Evolutionary conservation across 64 coral and sea anemone species (phyloP).

Genomic region (Acropora yongei): DNA sequence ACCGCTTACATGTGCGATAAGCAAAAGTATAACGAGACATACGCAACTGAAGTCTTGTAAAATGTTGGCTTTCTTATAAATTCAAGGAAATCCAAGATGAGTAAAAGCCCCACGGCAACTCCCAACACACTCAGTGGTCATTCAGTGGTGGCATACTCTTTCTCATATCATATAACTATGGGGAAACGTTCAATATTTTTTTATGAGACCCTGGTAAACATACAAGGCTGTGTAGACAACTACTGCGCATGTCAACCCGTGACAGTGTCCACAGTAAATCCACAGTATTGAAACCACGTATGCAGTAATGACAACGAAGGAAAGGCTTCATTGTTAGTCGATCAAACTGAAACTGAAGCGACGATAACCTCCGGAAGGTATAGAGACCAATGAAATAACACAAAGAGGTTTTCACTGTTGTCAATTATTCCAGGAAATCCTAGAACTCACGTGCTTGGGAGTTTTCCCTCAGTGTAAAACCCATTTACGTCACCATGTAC

Average conservation of each 20-base stretch:
- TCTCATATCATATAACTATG: not conserved
- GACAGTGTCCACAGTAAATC: too few species aligned
- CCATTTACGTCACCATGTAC: not conserved
- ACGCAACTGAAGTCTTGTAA: not conserved
- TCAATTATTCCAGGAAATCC: not conserved
- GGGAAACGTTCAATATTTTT: not conserved
- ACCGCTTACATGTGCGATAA: not conserved
- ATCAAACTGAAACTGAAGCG: not conserved
- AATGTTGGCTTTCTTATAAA: not conserved
- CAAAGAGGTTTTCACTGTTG: not conserved
- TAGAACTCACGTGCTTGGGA: not conserved
- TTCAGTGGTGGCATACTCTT: not conserved
- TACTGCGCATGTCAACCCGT: too few species aligned
- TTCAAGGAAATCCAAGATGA: not conserved
- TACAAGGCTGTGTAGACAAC: not conserved
- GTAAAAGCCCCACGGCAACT: not conserved
- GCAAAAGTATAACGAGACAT: not conserved
- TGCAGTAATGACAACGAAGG: constrained; percentile 19
- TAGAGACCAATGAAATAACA: not conserved
- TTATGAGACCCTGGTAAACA: not conserved
- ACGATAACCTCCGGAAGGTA: not conserved
- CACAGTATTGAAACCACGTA: constrained; percentile 10
- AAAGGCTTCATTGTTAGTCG: constrained; percentile 6
- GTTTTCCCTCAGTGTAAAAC: not conserved
- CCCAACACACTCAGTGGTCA: not conserved